These are phyloP conservation scores for Ceratina calcarata DNA, from an alignment of 1,140 invertebrate genomes.

Conservation along the genomic window DNA sequence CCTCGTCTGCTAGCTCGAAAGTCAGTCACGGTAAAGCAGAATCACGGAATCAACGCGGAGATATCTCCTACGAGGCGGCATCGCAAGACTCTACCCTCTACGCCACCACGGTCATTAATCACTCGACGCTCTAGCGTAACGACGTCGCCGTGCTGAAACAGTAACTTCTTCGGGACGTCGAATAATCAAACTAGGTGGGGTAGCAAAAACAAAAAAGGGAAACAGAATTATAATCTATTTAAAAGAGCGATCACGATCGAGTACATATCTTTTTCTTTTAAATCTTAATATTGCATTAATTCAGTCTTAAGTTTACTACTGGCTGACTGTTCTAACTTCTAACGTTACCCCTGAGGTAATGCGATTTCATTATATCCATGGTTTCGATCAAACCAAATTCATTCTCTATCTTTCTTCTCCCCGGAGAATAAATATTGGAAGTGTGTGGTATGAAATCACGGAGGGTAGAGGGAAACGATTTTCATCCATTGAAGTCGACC, in stretches of 20 bases:
- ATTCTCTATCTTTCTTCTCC: conserved; percentile 3
- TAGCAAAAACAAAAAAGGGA: not conserved
- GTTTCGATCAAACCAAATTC: conserved; percentile 27
- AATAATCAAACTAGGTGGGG: conserved; percentile 42
- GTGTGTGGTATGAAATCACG: conserved; percentile 18
- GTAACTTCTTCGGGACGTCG: conserved; percentile 65
- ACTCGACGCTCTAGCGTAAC: conserved; percentile 63
- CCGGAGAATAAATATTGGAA: conserved; percentile 19
- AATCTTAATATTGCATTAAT: not conserved
- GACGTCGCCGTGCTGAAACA: conserved; percentile 59
- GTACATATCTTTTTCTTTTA: too few species aligned
- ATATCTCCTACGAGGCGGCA: conserved; percentile 42
- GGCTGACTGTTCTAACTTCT: not conserved
- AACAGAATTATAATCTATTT: conserved; percentile 74
- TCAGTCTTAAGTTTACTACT: not conserved
- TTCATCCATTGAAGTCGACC: conserved; percentile 23
- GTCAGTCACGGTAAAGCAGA: conserved; percentile 45
- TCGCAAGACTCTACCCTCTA: conserved; percentile 63
- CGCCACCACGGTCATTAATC: conserved; percentile 74
- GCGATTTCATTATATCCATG: conserved; percentile 1
- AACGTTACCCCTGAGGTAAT: too few species aligned
- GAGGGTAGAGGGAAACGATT: conserved; percentile 2
- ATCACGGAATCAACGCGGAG: conserved; percentile 57
- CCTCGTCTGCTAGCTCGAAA: conserved; percentile 52
- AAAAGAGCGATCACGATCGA: conserved; percentile 58